Evolutionary conservation across 1,140 invertebrate genomes (phyloP).

Genomic region (Tetramorium simillimum): DNA sequence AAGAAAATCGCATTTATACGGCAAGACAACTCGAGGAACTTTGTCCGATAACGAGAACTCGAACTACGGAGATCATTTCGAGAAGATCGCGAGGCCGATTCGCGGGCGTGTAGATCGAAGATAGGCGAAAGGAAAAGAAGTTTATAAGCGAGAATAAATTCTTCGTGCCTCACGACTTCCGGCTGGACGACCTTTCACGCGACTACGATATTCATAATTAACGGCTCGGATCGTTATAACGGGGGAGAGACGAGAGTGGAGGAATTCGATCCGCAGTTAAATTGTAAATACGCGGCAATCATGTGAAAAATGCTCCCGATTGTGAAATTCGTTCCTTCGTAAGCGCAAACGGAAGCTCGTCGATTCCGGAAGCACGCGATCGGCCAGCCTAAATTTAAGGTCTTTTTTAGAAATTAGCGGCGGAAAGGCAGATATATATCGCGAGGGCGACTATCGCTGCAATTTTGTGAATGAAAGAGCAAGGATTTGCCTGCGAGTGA

Average conservation of each 20-base stretch:
- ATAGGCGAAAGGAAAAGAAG: slow-evolving; percentile 61
- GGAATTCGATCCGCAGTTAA: slow-evolving; percentile 47
- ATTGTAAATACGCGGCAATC: slow-evolving; percentile 60
- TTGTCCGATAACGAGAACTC: slow-evolving; percentile 31
- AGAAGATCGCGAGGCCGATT: slow-evolving; percentile 50
- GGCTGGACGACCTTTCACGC: slow-evolving; percentile 53
- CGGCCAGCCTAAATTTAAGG: slow-evolving; percentile 72
- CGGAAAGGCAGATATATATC: slow-evolving; percentile 72
- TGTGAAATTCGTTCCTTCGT: slow-evolving; percentile 63
- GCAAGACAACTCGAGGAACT: slow-evolving; percentile 1
- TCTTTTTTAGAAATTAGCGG: slow-evolving; percentile 69
- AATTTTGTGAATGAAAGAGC: slow-evolving; percentile 70
- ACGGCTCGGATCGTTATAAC: slow-evolving; percentile 31
- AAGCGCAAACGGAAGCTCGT: slow-evolving; percentile 70
- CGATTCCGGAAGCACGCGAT: slow-evolving; percentile 74
- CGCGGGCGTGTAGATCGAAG: slow-evolving; percentile 56
- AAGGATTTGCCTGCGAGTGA: slow-evolving; percentile 52
- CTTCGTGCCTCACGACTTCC: slow-evolving; percentile 60
- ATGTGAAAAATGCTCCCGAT: slow-evolving; percentile 42
- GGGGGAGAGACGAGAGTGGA: slow-evolving; percentile 38
- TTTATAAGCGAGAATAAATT: slow-evolving; percentile 64
- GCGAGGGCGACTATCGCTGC: slow-evolving; percentile 71
- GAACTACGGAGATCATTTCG: slow-evolving; percentile 50
- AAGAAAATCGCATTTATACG: slow-evolving; percentile 20
- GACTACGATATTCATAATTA: slow-evolving; percentile 50